These are phyloP conservation scores for Phrynocephalus vlangalii DNA, from an alignment of 2,797 vertebrate species.

Conservation along the genomic window DNA sequence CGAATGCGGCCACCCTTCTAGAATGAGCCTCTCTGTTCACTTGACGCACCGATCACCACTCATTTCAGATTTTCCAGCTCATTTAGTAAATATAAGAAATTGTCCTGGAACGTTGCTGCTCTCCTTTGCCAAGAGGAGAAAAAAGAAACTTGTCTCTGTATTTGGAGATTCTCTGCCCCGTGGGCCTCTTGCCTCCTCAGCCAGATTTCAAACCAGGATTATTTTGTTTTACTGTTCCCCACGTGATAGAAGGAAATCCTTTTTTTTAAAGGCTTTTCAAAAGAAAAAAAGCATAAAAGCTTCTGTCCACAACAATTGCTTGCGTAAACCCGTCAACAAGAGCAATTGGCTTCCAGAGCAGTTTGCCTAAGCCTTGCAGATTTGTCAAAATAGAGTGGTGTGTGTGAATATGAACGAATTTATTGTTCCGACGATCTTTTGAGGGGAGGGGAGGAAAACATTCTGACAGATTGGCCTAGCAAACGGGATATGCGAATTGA, in stretches of 20 bases:
- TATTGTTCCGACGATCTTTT: conserved; percentile 10
- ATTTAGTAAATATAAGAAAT: conserved; percentile 11
- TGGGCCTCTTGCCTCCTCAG: not conserved
- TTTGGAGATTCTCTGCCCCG: not conserved
- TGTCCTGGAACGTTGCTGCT: not conserved
- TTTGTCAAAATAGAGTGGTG: not conserved
- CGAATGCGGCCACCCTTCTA: not conserved
- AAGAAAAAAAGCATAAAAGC: not conserved
- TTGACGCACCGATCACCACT: not conserved
- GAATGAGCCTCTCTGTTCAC: not conserved
- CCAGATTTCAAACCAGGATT: not conserved
- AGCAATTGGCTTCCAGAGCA: not conserved
- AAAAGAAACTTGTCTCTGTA: not conserved
- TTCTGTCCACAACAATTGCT: not conserved
- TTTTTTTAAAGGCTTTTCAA: not conserved
- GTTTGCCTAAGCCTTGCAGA: not conserved
- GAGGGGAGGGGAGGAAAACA: not conserved
- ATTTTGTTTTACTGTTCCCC: not conserved
- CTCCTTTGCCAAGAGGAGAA: conserved; percentile 1
- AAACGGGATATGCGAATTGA: not conserved
- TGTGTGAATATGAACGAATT: conserved; percentile 1
- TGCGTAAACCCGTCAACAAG: not conserved
- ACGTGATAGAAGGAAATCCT: not conserved
- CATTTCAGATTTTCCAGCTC: not conserved
- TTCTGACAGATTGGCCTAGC: conserved; percentile 5